Conservation (phyloP, 1,140 invertebrate species). For the Drosophila busckii region DNA sequence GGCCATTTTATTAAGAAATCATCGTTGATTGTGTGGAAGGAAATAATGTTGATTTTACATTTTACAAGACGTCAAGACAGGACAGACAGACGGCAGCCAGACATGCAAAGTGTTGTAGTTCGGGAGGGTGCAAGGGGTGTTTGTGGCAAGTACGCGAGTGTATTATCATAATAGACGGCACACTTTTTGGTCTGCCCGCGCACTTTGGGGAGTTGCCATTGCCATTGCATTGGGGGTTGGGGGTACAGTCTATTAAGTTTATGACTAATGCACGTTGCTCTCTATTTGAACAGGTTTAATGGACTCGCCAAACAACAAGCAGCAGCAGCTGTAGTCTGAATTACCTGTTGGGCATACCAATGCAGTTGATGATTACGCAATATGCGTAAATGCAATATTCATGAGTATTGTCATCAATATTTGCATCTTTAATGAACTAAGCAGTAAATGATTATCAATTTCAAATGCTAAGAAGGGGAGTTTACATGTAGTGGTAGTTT, state of each 20-base stretch:
- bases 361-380: neutral
- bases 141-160: constrained; percentile 69
- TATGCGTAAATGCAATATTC: constrained; percentile 19
- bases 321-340: neutral
- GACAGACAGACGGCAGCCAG: too few species aligned
- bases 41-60: constrained; percentile 75
- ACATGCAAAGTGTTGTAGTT: constrained; percentile 15
- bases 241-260: constrained; percentile 49
- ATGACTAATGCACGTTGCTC: constrained; percentile 42
- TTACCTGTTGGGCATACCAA: constrained; percentile 21
- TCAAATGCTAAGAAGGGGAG: too few species aligned
- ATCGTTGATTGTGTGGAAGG: constrained; percentile 76
- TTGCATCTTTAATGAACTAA: constrained; percentile 26
- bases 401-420: constrained; percentile 21
- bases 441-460: neutral
- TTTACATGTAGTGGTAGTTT: too few species aligned
- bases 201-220: constrained; percentile 39
- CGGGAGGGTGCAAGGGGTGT: constrained; percentile 14
- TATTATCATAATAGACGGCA: constrained; percentile 71
- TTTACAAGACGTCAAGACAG: constrained; percentile 44
- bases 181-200: constrained; percentile 39
- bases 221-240: neutral
- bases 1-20: constrained; percentile 75
- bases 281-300: constrained; percentile 49
- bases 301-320: constrained; percentile 6